A percentile compares a stretch with the other conserved stretches of the same genome.
phyloP scores from a whole-genome alignment of 2,113 vertebrate species.

The Taxidea taxus region DNA sequence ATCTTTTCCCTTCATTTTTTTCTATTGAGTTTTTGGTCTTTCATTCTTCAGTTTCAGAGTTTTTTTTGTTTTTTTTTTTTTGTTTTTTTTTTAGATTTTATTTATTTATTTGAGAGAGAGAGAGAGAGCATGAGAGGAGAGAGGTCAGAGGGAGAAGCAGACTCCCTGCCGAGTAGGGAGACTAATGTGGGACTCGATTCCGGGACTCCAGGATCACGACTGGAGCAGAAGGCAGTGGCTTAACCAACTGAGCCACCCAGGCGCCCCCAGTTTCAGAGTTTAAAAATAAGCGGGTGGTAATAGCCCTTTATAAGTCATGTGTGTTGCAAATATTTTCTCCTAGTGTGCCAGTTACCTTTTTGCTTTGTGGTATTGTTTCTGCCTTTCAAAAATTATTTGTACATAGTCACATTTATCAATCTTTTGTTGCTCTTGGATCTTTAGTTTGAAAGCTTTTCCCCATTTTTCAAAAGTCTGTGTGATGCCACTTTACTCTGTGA shows the following conservation, averaged over 20 bases:
- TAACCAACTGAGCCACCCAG: no score
- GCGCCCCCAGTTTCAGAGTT: not conserved
- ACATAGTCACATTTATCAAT: not conserved
- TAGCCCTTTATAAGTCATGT: not conserved
- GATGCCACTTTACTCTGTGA: not conserved
- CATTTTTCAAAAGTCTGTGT: not conserved
- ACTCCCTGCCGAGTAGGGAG: no score
- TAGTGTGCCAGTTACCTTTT: not conserved
- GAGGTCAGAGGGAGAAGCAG: no score
- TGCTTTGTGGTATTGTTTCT: not conserved
- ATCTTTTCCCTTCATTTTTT: not conserved
- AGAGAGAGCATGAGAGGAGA: no score
- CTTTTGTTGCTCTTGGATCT: not conserved
- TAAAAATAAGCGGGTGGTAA: not conserved
- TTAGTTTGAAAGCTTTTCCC: not conserved
- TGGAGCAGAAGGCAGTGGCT: no score
- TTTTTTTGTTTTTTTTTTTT: no score
- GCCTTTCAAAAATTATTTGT: not conserved
- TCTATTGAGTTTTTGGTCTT: not conserved
- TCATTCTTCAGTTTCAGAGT: not conserved
- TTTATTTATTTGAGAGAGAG: no score
- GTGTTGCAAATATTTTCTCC: not conserved
- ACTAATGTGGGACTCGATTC: no score
- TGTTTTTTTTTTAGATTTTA: no score
- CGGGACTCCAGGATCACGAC: no score